phyloP scores from a whole-genome alignment of 2,888 invertebrate species.

The Idaea aversata region DNA sequence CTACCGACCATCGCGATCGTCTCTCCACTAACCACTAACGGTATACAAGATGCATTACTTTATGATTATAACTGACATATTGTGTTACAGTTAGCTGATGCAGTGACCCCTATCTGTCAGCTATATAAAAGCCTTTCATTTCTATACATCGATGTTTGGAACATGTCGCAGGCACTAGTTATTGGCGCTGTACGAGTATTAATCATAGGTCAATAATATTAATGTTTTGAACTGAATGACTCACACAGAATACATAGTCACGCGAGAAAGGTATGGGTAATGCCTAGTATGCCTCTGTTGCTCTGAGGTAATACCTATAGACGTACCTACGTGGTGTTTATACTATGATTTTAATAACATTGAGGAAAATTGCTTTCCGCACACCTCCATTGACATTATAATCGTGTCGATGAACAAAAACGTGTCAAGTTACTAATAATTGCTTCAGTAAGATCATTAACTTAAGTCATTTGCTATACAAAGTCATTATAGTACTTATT shows the following conservation, averaged over 20 bases:
- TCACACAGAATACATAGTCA: neutral
- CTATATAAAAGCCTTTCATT: slow-evolving; percentile 5
- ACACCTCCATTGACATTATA: neutral
- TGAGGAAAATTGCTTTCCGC: neutral
- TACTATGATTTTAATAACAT: neutral
- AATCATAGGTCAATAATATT: too few species aligned
- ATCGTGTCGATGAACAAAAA: neutral
- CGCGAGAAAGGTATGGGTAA: neutral
- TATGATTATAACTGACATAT: slow-evolving; percentile 22
- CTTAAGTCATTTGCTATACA: neutral
- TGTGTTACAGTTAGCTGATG: slow-evolving; percentile 26
- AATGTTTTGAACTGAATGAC: neutral
- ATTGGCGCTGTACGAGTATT: too few species aligned
- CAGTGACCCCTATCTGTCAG: slow-evolving; percentile 26
- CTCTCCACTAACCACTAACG: slow-evolving; percentile 10
- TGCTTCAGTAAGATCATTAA: neutral
- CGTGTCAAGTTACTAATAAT: neutral
- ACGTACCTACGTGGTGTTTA: neutral
- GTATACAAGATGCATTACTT: slow-evolving; percentile 27
- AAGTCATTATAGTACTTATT: neutral
- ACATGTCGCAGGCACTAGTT: neutral
- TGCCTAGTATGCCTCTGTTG: too few species aligned
- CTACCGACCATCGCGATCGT: too few species aligned
- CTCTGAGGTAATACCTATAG: neutral
- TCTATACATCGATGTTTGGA: neutral